Evolutionary conservation across 2,888 invertebrate genomes (phyloP), one percentile per base, ranked within the genome.

Genomic region (Congeria kusceri): DNA sequence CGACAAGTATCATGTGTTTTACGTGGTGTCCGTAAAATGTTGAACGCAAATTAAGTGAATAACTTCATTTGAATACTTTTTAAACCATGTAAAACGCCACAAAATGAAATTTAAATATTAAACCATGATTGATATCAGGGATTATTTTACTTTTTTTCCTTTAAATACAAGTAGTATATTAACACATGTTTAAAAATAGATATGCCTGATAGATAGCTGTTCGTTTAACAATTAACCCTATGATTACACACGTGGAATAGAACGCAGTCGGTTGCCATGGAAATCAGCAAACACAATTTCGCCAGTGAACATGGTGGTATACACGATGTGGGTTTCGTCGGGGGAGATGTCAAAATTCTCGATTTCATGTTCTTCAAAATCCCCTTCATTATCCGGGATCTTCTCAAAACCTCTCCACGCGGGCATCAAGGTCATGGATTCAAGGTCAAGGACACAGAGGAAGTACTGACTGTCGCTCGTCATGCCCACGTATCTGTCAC

Each of bases 281-380:
- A 66, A n/a, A 13, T 74, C 66, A 18, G 63, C 46, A 32, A 80
- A 61, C 39, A 77, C 44, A 2, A 83, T 46, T 28, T 79, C 67
- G 39, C 70, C 76, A 61, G 68, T 65, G 18, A 29, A 29, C 44
- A 27, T 25, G 25, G 53, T 77, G 39, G 73, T 71, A 46, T 67
- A 62, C 32, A 66, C 47, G 29, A 83, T 44, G 49, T 25, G 49
- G n/a, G 65, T 65, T 53, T 76, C 78, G 32, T 83, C 77, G 0
- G 32, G 62, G 2, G 76, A 73, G 15, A 83, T 66, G 15, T 53
- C 76, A 61, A 79, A 23, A 13, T 56, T 73, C 3, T 73, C 73
- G 3, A 79, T 47, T 7, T 58, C 46, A 23, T 58, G 56, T 3
- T 72, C 59, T n/a, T 77, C 72, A 28, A 20, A 63, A 15, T 64